Conservation (phyloP, 2,797 vertebrate genomes). For the Limosa lapponica region DNA sequence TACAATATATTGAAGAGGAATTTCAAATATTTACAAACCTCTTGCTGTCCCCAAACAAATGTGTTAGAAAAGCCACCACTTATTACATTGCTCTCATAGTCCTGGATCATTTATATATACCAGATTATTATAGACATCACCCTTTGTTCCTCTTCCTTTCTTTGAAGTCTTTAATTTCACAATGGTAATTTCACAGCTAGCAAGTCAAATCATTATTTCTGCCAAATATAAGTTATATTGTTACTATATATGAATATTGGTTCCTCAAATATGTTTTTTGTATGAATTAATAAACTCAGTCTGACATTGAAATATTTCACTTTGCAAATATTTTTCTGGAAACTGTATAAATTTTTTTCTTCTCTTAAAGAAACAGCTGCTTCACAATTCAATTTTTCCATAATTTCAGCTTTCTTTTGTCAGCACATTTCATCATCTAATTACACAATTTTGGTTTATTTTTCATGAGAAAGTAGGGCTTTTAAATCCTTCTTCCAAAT, state of each 20-base stretch:
- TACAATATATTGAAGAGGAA: not conserved
- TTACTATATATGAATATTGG: not conserved
- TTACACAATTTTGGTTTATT: not conserved
- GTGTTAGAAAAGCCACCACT: not conserved
- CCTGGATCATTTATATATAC: not conserved
- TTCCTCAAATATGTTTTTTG: not conserved
- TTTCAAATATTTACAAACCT: not conserved
- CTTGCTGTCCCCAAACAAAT: not conserved
- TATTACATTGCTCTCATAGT: not conserved
- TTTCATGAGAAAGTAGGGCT: not conserved
- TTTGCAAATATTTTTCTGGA: not conserved
- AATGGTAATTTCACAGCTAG: not conserved
- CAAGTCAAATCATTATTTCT: not conserved
- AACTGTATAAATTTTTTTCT: not conserved
- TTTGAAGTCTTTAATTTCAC: not conserved
- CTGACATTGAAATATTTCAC: not conserved
- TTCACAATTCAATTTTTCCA: not conserved
- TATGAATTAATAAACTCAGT: not conserved
- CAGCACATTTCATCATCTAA: not conserved
- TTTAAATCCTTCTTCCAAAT: constrained; percentile 17
- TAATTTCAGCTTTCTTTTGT: constrained; percentile 17
- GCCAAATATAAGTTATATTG: not conserved
- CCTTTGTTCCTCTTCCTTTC: not conserved
- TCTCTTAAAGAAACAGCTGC: not conserved
- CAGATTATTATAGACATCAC: not conserved